These are phyloP conservation scores for Drosophila infuscata DNA, from an alignment of 2,888 invertebrate genomes.

Conservation along the genomic window DNA sequence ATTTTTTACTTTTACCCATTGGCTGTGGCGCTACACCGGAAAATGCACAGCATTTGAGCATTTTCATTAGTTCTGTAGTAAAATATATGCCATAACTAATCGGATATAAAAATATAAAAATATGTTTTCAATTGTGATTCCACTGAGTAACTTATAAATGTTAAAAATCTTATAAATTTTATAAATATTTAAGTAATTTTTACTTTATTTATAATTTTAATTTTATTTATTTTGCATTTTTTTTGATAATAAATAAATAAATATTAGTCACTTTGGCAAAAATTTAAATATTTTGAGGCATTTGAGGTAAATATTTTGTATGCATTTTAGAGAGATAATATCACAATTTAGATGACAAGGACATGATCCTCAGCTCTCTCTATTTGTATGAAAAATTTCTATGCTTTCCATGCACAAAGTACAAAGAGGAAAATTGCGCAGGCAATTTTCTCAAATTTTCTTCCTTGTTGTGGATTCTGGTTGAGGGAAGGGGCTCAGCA, in stretches of 20 bases:
- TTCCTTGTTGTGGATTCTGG: neutral
- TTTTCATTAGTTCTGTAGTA: neutral
- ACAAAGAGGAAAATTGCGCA: neutral
- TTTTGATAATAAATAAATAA: no score
- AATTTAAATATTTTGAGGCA: neutral
- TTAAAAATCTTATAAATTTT: no score
- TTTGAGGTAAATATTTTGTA: neutral
- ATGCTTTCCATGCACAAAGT: neutral
- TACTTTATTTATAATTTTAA: no score
- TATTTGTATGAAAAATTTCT: neutral
- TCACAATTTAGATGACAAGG: neutral
- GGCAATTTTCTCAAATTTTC: neutral
- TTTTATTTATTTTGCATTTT: no score
- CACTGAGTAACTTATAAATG: no score
- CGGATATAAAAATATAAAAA: neutral
- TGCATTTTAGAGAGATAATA: neutral
- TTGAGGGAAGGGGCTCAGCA: neutral
- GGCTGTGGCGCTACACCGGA: constrained; percentile 39
- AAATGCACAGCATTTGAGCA: constrained; percentile 11
- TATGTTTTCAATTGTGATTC: no score
- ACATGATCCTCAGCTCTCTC: neutral
- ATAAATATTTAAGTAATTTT: no score
- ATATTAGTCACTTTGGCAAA: no score
- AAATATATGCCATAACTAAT: neutral
- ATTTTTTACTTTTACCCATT: constrained; percentile 61